Evolutionary conservation across 1,140 invertebrate species (phyloP).

Genomic region (Hyphantria cunea): DNA sequence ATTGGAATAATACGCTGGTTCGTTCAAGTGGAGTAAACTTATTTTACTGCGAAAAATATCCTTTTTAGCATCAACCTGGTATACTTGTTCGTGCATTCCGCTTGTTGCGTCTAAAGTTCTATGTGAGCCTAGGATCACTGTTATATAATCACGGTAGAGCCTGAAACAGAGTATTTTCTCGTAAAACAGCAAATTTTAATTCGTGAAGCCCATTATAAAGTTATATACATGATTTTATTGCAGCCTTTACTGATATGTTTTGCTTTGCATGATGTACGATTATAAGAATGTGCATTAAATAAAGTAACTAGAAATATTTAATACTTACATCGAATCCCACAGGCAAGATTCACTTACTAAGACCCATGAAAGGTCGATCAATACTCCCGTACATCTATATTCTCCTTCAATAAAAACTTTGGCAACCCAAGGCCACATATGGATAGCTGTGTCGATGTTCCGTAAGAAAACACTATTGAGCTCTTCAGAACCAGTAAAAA

Average conservation of each 20-base stretch:
- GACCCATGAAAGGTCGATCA: constrained; percentile 85
- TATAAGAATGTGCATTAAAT: too few relatives aligned
- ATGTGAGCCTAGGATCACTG: constrained; percentile 85
- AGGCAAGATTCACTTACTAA: constrained; percentile 83
- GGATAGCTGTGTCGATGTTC: constrained; percentile 28
- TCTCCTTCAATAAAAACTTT: constrained; percentile 86
- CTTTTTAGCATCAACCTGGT: constrained; percentile 81
- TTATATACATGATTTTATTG: too few relatives aligned
- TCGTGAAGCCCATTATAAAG: too few relatives aligned
- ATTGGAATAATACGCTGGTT: constrained; percentile 81
- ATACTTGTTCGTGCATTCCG: constrained; percentile 87
- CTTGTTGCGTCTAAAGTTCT: constrained; percentile 79
- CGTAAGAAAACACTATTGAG: constrained; percentile 36
- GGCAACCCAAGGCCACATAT: constrained; percentile 86
- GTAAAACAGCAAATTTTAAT: not conserved
- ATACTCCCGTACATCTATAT: constrained; percentile 85
- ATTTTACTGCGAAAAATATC: constrained; percentile 80
- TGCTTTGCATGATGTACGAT: too few relatives aligned
- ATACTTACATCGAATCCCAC: constrained; percentile 79
- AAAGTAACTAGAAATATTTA: not conserved
- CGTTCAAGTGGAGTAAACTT: constrained; percentile 83
- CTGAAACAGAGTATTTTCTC: constrained; percentile 72
- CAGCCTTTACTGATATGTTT: too few relatives aligned
- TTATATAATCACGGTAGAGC: constrained; percentile 82
- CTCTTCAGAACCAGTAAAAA: constrained; percentile 54